Base-by-base conservation (phyloP, 2,888 invertebrate genomes). In the Drosophila mimica region DNA sequence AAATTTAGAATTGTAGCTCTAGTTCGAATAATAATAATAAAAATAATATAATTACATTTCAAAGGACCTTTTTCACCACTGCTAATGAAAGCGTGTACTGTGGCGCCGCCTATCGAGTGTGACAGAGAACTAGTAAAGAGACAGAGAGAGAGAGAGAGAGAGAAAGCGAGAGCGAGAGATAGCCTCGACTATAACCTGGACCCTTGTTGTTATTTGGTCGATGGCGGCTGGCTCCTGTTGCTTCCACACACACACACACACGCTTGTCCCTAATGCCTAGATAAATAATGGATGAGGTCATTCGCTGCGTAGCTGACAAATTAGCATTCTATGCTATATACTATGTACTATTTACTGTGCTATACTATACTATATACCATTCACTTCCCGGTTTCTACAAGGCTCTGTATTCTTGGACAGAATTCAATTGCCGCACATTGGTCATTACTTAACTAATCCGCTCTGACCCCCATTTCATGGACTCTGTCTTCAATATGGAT, bases 261-360 rank as follows among this genome's bases (percentile, higher is more conserved):
- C 25, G 46, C 8, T 8, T 25, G 25, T 25, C 46, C 2, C 46
- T 25, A 58, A 63, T 57, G 53, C 40, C 57, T 58, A 25, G 46
- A 46, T 46, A 46, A 46, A 46, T 28, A 54, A 59, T 64, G 73
- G 77, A 87, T 84, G 84, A 84, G 90, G 90, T 84, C 90, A 84
- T 84, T 81, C 67, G 66, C 62, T 81, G 68, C 36, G 40, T 43
- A 74, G 51, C 51, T 65, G 33, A 64, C 52, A 68, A 60, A 78
- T 67, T 79, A 82, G 59, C 68, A 78, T 78, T 59, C 49, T 28
- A 25, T 68, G 59, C 49, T 36, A 25, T 53, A 6, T 54, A n/a
- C 13, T 15, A 46, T 46, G 2, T 38, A n/a, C 38, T 46, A 46
- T 46, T 46, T 20, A 11, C 38, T 17, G 17, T 36, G 2, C 25